Base-by-base conservation (phyloP, 2,888 invertebrate genomes). In the Toxonevra muliebris region DNA sequence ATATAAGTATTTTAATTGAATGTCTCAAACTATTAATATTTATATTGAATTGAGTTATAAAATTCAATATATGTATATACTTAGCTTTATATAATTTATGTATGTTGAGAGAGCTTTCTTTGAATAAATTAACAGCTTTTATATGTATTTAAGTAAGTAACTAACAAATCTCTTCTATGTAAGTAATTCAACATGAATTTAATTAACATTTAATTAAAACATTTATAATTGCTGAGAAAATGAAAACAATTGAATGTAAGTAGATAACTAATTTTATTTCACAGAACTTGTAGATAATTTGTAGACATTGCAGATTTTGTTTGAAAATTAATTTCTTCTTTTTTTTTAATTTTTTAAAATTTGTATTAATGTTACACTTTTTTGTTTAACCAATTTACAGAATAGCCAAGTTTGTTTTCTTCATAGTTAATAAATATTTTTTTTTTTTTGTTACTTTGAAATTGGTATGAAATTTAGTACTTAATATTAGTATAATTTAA, bases 111-210 rank as follows among this genome's bases (percentile, higher is more conserved):
- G 48, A 48, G 48, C 15, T 48, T 48, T 48, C n/a, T 48, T 48
- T 62, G 55, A 69, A 66, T 66, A 64, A 72, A 67, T 69, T 65
- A 71, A 69, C 66, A 63, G 65, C 66, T 30, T 30, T 30, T 30
- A 30, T 30, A 30, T 30, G 30, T 30, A 30, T 30, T 30, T 9
- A 43, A 59, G 68, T 66, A 71, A 69, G 61, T 69, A 68, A 59
- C 62, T 73, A 69, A 68, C 71, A 73, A 69, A 66, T 71, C 58
- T 73, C 67, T 20, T 52, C 65, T n/a, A 53, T 53, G 58, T 30
- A 30, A 30, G 30, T 30, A 30, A 30, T 30, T 60, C 65, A 71
- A 71, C 71, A 69, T 60, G 64, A 65, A 54, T 12, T 40, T 57
- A 65, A 50, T 42, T n/a, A 48, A 41, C 13, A 57, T 52, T 19